Evolutionary conservation across 2,888 invertebrate genomes (phyloP), one percentile per base, ranked within the genome.

Genomic region (Lycophotia porphyrea): DNA sequence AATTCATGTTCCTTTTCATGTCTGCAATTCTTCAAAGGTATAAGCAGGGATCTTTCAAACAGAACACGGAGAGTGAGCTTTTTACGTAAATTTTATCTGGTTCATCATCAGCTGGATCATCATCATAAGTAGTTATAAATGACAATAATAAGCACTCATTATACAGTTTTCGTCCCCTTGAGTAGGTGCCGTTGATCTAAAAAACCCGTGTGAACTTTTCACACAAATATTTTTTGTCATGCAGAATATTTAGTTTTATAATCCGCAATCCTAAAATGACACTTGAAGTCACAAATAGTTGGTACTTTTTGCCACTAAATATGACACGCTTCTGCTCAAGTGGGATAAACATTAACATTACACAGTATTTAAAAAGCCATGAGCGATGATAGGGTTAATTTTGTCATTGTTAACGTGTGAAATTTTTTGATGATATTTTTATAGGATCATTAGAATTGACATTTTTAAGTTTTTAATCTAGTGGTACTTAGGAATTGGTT

Each of bases 271-370:
- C 91, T 91, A 91, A 93, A 91, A 85, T 81, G 84, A 89, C 92
- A 92, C 92, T 93, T 86, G 79, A 90, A 67, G 76, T 21, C 78
- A 24, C 63, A 39, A 81, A 84, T 70, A 78, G 80, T 73, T 78
- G 77, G 72, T 79, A 87, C 84, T 87, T 90, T 89, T 88, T 86
- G 76, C 83, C 84, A 89, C 89, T 89, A 87, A 89, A 90, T 78
- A 81, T 91, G 94, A 92, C 95, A 95, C 95, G 94, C 90, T 88
- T 90, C 34, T 55, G 7, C 86, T 94, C 91, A 91, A 95, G 95
- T 94, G 93, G 95, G 93, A 95, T 95, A 89, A 87, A 91, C 90
- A 89, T 85, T 88, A 87, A 88, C 91, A 92, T 92, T 89, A 92
- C 87, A 91, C 82, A 83, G 81, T 90, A 88, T 91, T 93, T 92